phyloP scores from a whole-genome alignment of 2,797 vertebrate species.

The Eptatretus atami region DNA sequence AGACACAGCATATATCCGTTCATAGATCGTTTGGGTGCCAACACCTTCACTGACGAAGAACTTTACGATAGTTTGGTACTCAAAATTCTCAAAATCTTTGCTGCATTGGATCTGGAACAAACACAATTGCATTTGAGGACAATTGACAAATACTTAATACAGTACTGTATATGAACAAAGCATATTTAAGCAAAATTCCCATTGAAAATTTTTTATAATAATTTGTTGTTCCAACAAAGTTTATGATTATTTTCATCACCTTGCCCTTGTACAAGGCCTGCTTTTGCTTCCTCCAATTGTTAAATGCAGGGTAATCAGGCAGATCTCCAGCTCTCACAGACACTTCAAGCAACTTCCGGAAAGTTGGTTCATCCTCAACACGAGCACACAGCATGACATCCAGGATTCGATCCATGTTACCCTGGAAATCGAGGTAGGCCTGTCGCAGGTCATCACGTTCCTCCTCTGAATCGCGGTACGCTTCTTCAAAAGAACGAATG shows the following conservation, averaged over 20 bases:
- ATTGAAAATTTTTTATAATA: too few relatives aligned
- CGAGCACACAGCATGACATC: constrained; percentile 21
- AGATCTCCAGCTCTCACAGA: constrained; percentile 25
- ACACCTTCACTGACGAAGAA: too few relatives aligned
- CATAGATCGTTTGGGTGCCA: too few relatives aligned
- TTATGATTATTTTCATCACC: not conserved
- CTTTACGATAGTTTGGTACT: too few relatives aligned
- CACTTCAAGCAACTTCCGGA: constrained; percentile 25
- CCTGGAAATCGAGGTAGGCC: constrained; percentile 31
- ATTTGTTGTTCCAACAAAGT: too few relatives aligned
- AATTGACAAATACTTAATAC: too few relatives aligned
- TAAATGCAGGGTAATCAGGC: constrained; percentile 22
- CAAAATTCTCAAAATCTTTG: too few relatives aligned
- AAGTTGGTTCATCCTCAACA: constrained; percentile 30
- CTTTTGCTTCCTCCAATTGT: constrained; percentile 24
- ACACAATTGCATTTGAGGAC: too few relatives aligned
- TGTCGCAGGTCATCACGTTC: constrained; percentile 32
- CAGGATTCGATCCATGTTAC: constrained; percentile 36
- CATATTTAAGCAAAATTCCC: too few relatives aligned
- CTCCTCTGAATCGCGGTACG: constrained; percentile 35
- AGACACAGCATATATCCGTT: too few relatives aligned
- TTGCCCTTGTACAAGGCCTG: constrained; percentile 19
- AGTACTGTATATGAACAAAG: too few relatives aligned
- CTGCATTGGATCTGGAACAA: too few relatives aligned
- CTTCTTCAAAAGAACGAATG: constrained; percentile 35